phyloP scores from a whole-genome alignment of 2,888 invertebrate species.

The Aphodius granarius region DNA sequence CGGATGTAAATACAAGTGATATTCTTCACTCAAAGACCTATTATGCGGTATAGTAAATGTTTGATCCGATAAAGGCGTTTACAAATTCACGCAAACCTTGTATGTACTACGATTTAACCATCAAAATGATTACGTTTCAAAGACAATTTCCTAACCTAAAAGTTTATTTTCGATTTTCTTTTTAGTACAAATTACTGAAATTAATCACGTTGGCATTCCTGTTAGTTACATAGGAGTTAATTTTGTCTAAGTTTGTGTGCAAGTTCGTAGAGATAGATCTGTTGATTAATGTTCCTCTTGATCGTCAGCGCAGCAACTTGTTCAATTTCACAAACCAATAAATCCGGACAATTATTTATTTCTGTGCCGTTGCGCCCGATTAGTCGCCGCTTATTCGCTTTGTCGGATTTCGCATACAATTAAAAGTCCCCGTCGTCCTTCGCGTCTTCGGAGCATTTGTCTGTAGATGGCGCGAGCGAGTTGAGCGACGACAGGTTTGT shows the following conservation, averaged over 20 bases:
- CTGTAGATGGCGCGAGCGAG: neutral
- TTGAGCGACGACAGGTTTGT: neutral
- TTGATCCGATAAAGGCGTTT: no score
- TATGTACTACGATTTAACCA: no score
- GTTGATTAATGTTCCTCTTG: neutral
- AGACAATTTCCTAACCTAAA: no score
- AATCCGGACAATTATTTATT: conserved; percentile 51
- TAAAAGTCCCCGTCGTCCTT: conserved; percentile 38
- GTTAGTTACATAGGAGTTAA: neutral
- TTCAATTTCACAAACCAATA: conserved; percentile 37
- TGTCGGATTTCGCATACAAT: conserved; percentile 49
- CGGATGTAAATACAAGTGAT: no score
- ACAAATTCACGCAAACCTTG: no score
- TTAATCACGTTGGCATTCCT: neutral
- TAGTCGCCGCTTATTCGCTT: conserved; percentile 43
- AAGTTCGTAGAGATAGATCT: neutral
- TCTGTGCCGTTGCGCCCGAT: conserved; percentile 47
- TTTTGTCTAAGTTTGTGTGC: neutral
- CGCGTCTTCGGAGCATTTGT: neutral
- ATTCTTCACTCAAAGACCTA: no score
- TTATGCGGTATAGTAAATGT: no score
- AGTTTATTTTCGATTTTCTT: no score
- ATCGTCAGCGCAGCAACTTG: neutral
- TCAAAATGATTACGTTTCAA: no score
- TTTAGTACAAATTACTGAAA: neutral